Evolutionary conservation across 2,113 vertebrate genomes (phyloP), one percentile per base, ranked within the genome.

Genomic region (Tragelaphus scriptus): DNA sequence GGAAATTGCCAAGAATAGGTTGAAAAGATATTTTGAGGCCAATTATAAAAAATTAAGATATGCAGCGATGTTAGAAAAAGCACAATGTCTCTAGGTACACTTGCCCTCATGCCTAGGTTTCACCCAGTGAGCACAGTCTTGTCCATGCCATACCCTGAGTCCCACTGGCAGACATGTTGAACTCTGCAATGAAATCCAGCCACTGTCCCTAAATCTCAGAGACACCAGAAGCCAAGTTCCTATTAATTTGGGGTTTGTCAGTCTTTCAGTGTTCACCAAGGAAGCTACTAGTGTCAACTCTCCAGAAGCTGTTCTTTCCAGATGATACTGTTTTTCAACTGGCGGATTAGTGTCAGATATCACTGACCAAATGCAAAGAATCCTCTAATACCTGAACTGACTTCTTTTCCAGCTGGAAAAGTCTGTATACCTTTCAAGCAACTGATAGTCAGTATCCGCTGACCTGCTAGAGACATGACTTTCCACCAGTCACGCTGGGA

Each of bases 371-470:
- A 95, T 58, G 84, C 91, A 97, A 98, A 93, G 23, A 94, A 79
- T 77, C 89, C 53, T 55, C 51, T 96, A 63, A 92, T 87, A 91
- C 96, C 56, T 63, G 75, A 95, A 68, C 0, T 0, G 55, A 81
- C 3, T 55, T n/a, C 59, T 40, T 55, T 58, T 59, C 23, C 59
- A 92, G 44, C 1, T 94, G 75, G 92, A 97, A 92, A 97, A 84
- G 51, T 86, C 94, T 88, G 44, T 82, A 5, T 10, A n/a, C 94
- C 97, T 96, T 96, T 97, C 51, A 84, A 0, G 0, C 21, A 95
- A 32, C 92, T 97, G 90, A 95, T 65, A 90, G 65, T 97, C 77
- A 88, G n/a, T 53, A 87, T 77, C 51, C 55, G 88, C 32, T 14
- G 9, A 44, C 28, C 49, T 97, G 56, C 40, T 84, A 61, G 90